Base-by-base conservation (phyloP, 1,140 invertebrate genomes). In the Papilio polyxenes region DNA sequence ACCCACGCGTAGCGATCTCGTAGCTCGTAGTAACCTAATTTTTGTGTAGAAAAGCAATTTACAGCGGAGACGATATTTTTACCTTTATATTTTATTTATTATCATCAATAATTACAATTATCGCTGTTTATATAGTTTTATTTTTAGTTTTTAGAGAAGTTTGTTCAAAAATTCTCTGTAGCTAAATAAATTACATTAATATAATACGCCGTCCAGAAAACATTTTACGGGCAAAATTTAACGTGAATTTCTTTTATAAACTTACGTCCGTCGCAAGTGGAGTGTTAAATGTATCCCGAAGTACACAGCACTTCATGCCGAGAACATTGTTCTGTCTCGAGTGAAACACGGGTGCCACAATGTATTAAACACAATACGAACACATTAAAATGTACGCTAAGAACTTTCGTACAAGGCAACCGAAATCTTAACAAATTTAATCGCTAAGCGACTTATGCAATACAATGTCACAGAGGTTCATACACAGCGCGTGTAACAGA, bases 1-100 rank as follows among this genome's bases (percentile, higher is more conserved):
- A 83, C 83, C 87, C 86, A 87, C 87, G 86, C 87, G 83, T 85
- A 86, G 80, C 84, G 81, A 13, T 78, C 23, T 82, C 79, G 82
- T 81, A 83, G 82, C 62, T 59, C 72, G 75, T 62, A 80, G 78
- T 80, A 80, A 59, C 76, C 53, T 78, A 40, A 53, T 62, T 7
- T 79, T 62, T 79, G 51, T 79, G 20, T 23, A 51, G 48, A 10
- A 15, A 76, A 76, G 48, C 48, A 59, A 62, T 53, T 78, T 78
- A 79, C 53, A 62, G 17, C 31, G 20, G 6, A 20, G 62, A 62
- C 13, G 31, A 37, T 15, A 37, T 40, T 6, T 7, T 17, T 37
- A 15, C 2, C 6, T 72, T 2, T 40, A 6, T 31, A 31, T 31
- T 31, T 31, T 31, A 31, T 31, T 31, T 31, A 31, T 31, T 31